These are phyloP conservation scores for Scrobipalpa costella DNA, from an alignment of 2,888 invertebrate species.

Conservation along the genomic window DNA sequence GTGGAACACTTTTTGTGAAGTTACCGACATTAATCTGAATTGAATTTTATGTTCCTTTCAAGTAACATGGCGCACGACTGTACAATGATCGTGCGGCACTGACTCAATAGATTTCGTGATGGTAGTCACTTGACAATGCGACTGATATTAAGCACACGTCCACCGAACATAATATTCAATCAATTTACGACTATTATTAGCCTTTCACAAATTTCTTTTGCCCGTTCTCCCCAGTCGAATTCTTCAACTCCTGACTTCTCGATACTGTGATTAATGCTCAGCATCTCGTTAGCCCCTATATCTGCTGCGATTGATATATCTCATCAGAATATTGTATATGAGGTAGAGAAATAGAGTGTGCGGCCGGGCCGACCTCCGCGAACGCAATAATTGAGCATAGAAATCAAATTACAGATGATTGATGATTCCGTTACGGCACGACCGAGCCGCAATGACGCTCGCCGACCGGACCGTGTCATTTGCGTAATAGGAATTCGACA, in stretches of 20 bases:
- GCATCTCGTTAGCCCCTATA: conserved; percentile 17
- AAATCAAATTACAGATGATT: conserved; percentile 81
- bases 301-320: conserved; percentile 23
- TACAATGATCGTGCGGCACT: conserved; percentile 47
- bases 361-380: conserved; percentile 71
- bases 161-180: conserved; percentile 11
- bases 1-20: conserved; percentile 40
- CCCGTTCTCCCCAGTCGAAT: not conserved
- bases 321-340: conserved; percentile 47
- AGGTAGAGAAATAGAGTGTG: conserved; percentile 62
- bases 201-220: conserved; percentile 2
- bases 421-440: conserved; percentile 79
- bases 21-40: conserved; percentile 46
- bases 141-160: conserved; percentile 37
- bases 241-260: not conserved
- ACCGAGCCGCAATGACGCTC: conserved; percentile 71
- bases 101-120: conserved; percentile 56
- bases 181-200: conserved; percentile 12
- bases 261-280: conserved; percentile 14
- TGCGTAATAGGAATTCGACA: conserved; percentile 72
- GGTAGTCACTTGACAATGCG: conserved; percentile 49
- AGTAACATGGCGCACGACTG: conserved; percentile 48
- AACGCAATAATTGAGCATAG: conserved; percentile 81
- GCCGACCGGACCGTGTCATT: conserved; percentile 70
- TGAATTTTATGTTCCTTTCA: conserved; percentile 48